Base-by-base conservation (phyloP, 1,140 invertebrate genomes). In the Diabrotica virgifera region DNA sequence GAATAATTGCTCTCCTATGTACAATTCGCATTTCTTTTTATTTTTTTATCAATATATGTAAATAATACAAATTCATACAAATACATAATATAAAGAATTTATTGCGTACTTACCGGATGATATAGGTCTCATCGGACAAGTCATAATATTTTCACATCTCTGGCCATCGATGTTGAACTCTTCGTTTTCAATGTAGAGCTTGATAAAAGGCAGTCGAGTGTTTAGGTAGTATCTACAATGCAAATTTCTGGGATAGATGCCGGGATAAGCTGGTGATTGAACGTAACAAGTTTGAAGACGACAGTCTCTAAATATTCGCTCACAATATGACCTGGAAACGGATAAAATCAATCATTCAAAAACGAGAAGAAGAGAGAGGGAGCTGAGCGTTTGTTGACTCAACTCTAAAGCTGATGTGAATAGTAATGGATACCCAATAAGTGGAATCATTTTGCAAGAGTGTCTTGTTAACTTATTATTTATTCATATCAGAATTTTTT, bases 121-220 rank as follows among this genome's bases (percentile, higher is more conserved):
- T 52, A 95, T 93, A 0, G 92, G 92, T 66, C 93, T 83, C 87
- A 96, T 95, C 10, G 94, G 94, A 75, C 94, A 96, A 4, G 93
- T 93, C 89, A 96, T 94, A 65, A 95, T 93, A 77, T 95, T 95
- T 77, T 96, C 94, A 76, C 94, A 96, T 58, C 93, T 84, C 73
- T 95, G 93, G 0, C 94, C 94, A 73, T 96, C 94, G 62, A 96
- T 93, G 72, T 95, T 94, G 80, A 96, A 95, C 77, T 94, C 92
- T 77, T 95, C 92, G 74, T 95, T 94, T 77, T 95, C 92, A 69
- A 94, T 93, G 81, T 95, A 94, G 40, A 96, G 83, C 79, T 95
- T 95, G 70, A 95, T 95, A 80, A 92, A 95, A 3, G 92, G 92
- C 71, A 91, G 83, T 38, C 92, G 81, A 0, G 92, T 95, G 79